Base-by-base conservation (phyloP, 1,140 invertebrate genomes). In the Calliopsis andreniformis region DNA sequence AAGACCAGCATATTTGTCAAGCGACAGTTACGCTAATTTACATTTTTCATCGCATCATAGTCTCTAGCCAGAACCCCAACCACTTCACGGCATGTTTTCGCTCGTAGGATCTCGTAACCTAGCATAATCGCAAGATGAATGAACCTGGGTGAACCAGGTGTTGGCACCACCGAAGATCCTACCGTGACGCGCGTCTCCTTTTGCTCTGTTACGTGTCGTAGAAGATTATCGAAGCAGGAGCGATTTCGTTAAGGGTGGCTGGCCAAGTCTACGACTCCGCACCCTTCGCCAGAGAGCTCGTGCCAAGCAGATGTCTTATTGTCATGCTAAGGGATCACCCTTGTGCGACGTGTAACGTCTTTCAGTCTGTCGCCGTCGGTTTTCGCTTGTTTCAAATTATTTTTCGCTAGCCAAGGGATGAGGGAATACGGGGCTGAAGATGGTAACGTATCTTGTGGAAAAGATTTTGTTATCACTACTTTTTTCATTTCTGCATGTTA, bases 281-380 rank as follows among this genome's bases (percentile, higher is more conserved):
- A 84, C 84, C 82, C 83, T 78, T 80, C 56, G 79, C 76, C 35
- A 10, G 35, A 39, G 68, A 86, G 84, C 85, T 86, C 84, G 85
- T 85, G 85, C 84, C 85, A 84, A 80, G 85, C 87, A 87, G 87
- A 88, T 88, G 86, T 88, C 86, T 83, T 66, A 87, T 87, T 88
- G 87, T 87, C 84, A 88, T 88, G 87, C 78, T 87, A 88, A 87
- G 84, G 82, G 79, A 77, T 79, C 78, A 68, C 82, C 76, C 80
- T 76, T 78, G 73, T 77, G 79, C 78, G 56, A 79, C 64, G 70
- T 51, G 69, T 85, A 86, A 85, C 85, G 85, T 86, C 85, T 86
- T 85, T 87, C 75, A 51, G 78, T 49, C 58, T 32, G 76, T 76
- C 67, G 71, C 66, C 68, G 73, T 76, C 69, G 83, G 64, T 83